phyloP scores from a whole-genome alignment of 2,113 vertebrate genomes.

The Oncorhynchus mykiss region DNA sequence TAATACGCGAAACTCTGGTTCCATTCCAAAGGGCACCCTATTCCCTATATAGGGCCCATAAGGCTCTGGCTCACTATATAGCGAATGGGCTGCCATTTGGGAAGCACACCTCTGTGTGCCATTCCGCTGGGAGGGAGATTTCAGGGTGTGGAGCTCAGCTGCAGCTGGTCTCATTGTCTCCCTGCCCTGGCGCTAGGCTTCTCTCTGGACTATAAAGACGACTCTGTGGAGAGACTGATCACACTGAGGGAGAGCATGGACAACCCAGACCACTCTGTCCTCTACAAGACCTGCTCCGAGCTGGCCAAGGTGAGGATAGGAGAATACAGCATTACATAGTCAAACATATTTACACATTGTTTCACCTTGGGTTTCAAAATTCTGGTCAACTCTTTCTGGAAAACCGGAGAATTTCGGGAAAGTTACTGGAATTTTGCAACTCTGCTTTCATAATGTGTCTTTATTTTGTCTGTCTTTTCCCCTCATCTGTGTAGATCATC shows the following conservation, averaged over 20 bases:
- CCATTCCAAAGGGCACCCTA: no score
- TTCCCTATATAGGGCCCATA: background rate
- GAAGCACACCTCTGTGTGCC: background rate
- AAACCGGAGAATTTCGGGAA: no score
- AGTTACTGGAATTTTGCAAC: no score
- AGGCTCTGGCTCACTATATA: background rate
- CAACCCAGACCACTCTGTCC: slow-evolving; percentile 77
- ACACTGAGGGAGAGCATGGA: slow-evolving; percentile 72
- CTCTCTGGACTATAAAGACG: slow-evolving; percentile 80
- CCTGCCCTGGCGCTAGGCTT: slow-evolving; percentile 72
- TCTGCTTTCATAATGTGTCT: background rate
- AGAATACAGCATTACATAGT: no score
- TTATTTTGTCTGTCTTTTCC: slow-evolving; percentile 15
- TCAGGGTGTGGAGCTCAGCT: background rate
- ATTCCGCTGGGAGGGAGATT: background rate
- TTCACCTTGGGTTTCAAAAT: no score
- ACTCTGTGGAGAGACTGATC: slow-evolving; percentile 77
- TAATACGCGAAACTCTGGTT: no score
- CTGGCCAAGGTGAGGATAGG: slow-evolving; percentile 77
- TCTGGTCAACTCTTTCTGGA: no score
- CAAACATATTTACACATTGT: no score
- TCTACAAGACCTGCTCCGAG: slow-evolving; percentile 85
- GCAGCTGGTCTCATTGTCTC: background rate
- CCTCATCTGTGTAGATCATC: slow-evolving; percentile 72
- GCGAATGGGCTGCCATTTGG: background rate